Conservation (phyloP, 2,113 vertebrate species). For the Callaeas wilsoni region DNA sequence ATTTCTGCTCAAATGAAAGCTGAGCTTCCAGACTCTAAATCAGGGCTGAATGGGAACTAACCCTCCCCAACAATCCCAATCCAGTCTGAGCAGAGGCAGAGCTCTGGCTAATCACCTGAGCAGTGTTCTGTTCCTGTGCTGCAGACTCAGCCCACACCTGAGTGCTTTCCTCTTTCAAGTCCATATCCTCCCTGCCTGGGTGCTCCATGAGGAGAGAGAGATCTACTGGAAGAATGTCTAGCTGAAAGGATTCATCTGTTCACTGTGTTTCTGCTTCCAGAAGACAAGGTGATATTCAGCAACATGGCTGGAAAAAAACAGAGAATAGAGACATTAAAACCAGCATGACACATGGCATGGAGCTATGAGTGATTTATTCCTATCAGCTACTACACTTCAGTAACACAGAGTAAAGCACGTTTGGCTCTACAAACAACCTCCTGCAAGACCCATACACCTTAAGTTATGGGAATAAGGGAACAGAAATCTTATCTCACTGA, state of each 20-base stretch:
- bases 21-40: neutral
- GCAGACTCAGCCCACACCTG: slow-evolving; percentile 72
- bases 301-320: slow-evolving; percentile 6
- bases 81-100: neutral
- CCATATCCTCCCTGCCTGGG: slow-evolving; percentile 58
- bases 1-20: neutral
- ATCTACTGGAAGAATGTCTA: neutral
- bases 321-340: neutral
- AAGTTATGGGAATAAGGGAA: neutral
- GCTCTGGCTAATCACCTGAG: slow-evolving; percentile 69
- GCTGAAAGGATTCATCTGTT: slow-evolving; percentile 61
- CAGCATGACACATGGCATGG: neutral
- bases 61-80: neutral
- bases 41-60: rapidly evolving
- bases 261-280: neutral
- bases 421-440: neutral
- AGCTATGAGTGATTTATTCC: neutral
- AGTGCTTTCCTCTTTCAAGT: slow-evolving; percentile 72
- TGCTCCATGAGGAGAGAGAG: neutral
- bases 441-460: neutral
- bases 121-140: slow-evolving; percentile 67
- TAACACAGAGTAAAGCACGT: neutral
- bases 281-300: slow-evolving; percentile 11
- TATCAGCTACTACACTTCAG: neutral
- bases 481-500: neutral